Conservation (phyloP, 23 tunicate species). For the Trididemnum clinides region DNA sequence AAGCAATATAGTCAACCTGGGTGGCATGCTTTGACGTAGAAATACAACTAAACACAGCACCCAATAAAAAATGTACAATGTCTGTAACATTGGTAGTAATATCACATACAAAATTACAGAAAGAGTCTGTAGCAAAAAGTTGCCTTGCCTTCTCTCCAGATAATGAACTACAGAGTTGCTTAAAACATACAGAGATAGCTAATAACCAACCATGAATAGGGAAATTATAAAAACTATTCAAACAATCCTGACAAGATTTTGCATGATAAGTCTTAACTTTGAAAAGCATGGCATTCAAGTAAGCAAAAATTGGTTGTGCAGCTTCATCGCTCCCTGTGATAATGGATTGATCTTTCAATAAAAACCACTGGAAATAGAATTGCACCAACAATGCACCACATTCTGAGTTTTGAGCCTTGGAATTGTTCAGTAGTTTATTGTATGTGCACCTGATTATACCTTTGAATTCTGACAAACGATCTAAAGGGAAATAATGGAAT, state of each 20-base stretch:
- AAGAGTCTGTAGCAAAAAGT: not conserved
- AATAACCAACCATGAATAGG: conserved; percentile 67
- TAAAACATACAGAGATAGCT: conserved; percentile 40
- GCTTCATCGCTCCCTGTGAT: too few relatives aligned
- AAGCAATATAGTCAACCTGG: conserved; percentile 31
- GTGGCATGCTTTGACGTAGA: not conserved
- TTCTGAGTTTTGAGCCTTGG: too few relatives aligned
- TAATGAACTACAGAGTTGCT: not conserved
- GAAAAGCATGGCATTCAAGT: too few relatives aligned
- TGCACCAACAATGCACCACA: too few relatives aligned
- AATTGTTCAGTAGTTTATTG: too few relatives aligned
- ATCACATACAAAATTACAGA: not conserved
- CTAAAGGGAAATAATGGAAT: too few relatives aligned
- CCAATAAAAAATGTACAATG: conserved; percentile 34
- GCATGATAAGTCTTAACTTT: too few relatives aligned
- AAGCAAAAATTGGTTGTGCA: too few relatives aligned
- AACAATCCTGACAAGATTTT: not conserved
- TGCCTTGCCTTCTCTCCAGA: not conserved
- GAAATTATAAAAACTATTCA: conserved; percentile 23
- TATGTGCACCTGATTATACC: too few relatives aligned
- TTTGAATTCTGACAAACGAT: too few relatives aligned
- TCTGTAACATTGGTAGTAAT: not conserved
- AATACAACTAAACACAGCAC: conserved; percentile 45
- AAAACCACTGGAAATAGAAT: too few relatives aligned
- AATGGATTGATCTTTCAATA: too few relatives aligned